A percentile compares a stretch with the other conserved stretches of the same genome.
phyloP scores from a whole-genome alignment of 2,888 invertebrate species.

The Lobophora halterata region DNA sequence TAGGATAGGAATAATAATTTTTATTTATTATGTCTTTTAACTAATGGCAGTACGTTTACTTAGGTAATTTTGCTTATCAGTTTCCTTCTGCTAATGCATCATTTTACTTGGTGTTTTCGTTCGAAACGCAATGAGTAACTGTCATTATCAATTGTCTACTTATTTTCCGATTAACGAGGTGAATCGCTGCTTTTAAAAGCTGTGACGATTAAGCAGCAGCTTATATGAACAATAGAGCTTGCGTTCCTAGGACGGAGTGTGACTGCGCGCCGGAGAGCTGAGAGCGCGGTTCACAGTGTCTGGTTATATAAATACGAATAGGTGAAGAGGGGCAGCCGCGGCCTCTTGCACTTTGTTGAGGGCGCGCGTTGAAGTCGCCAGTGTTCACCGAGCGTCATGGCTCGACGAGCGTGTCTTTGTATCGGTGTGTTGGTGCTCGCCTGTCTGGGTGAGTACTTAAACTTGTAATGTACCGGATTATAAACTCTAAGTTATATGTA shows the following conservation, averaged over 20 bases:
- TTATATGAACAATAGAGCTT: slow-evolving; percentile 55
- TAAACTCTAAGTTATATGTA: no score
- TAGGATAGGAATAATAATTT: no score
- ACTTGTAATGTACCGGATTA: no score
- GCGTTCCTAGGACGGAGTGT: slow-evolving; percentile 59
- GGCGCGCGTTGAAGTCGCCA: slow-evolving; percentile 66
- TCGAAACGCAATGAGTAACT: slow-evolving; percentile 37
- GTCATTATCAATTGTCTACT: slow-evolving; percentile 45
- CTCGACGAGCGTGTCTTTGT: slow-evolving; percentile 77
- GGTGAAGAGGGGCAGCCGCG: slow-evolving; percentile 76
- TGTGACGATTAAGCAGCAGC: slow-evolving; percentile 44
- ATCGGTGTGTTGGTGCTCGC: slow-evolving; percentile 71
- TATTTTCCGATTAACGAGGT: slow-evolving; percentile 46
- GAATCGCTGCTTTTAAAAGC: slow-evolving; percentile 61
- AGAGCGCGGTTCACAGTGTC: slow-evolving; percentile 53
- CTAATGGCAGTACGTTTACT: no score
- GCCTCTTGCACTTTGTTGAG: slow-evolving; percentile 77
- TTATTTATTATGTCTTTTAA: no score
- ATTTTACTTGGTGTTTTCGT: no score
- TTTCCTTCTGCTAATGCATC: no score
- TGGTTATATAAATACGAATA: slow-evolving; percentile 80
- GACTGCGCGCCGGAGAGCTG: slow-evolving; percentile 44
- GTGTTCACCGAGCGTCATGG: slow-evolving; percentile 78
- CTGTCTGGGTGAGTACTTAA: slow-evolving; percentile 70
- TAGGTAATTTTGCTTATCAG: no score